Evolutionary conservation across 2,797 vertebrate species (phyloP).

Genomic region (Manis crassicaudata): DNA sequence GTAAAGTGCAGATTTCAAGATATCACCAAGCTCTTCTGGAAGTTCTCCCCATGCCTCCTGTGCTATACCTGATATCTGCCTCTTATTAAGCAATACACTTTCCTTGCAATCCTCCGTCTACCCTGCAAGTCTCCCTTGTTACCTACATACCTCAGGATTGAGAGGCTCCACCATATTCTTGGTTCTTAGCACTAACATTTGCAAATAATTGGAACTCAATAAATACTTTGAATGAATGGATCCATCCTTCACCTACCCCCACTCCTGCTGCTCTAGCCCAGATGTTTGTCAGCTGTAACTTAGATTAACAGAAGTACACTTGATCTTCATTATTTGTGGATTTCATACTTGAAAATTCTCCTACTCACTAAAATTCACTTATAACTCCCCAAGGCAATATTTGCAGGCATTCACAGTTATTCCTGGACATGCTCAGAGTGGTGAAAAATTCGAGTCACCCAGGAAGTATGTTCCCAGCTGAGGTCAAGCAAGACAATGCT

Average conservation of each 20-base stretch:
- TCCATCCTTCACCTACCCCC: neutral
- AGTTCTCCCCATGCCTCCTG: neutral
- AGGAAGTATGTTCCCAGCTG: neutral
- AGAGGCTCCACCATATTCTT: neutral
- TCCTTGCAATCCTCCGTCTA: neutral
- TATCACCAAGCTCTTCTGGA: neutral
- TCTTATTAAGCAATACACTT: neutral
- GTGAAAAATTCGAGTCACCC: neutral
- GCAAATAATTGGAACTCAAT: neutral
- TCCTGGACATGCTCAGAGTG: neutral
- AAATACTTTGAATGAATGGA: neutral
- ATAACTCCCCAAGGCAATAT: neutral
- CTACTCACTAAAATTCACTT: neutral
- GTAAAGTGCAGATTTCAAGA: neutral
- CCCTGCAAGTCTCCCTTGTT: neutral
- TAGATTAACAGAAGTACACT: neutral
- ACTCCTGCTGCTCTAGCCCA: neutral
- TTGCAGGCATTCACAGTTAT: neutral
- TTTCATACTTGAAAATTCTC: neutral
- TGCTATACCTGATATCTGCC: neutral
- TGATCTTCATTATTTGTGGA: neutral
- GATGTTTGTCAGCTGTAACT: neutral
- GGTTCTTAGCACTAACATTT: neutral
- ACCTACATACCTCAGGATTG: neutral
- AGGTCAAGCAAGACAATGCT: neutral